A percentile compares a stretch with the other conserved stretches of the same genome.
Conservation (phyloP, 1,140 invertebrate species). For the Aphelenchoides besseyi region DNA sequence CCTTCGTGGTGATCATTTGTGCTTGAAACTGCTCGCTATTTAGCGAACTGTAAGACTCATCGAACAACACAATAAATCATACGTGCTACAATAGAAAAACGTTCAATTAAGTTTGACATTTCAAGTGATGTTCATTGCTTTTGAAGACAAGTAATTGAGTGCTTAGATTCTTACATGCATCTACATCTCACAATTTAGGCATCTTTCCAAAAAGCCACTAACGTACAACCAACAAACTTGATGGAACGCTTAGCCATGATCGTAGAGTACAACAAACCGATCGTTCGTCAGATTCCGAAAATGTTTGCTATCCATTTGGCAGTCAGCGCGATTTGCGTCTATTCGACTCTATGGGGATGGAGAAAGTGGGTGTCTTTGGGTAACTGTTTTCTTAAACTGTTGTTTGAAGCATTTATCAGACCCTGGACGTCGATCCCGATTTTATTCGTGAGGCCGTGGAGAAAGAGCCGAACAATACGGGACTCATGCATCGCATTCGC, state of each 20-base stretch:
- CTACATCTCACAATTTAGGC: too few relatives aligned
- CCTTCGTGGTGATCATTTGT: too few relatives aligned
- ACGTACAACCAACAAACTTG: not conserved
- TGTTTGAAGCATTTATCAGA: not conserved
- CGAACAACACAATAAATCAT: too few relatives aligned
- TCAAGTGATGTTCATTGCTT: too few relatives aligned
- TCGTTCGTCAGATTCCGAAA: not conserved
- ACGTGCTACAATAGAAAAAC: too few relatives aligned
- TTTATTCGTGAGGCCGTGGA: not conserved
- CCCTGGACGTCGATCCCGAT: not conserved
- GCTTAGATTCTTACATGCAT: not conserved
- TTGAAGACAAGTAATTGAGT: not conserved
- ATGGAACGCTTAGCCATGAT: not conserved
- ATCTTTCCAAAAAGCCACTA: not conserved
- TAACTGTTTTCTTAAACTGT: not conserved
- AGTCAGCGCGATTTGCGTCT: not conserved
- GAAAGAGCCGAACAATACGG: not conserved
- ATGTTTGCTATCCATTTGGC: not conserved
- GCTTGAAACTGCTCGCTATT: too few relatives aligned
- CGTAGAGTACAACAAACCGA: not conserved
- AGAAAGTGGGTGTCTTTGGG: not conserved
- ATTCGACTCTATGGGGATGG: conserved; percentile 2
- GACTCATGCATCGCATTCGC: not conserved
- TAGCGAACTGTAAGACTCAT: too few relatives aligned
- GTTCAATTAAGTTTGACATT: too few relatives aligned